Evolutionary conservation across 2,113 vertebrate species (phyloP).

Genomic region (Anarrhichthys ocellatus): DNA sequence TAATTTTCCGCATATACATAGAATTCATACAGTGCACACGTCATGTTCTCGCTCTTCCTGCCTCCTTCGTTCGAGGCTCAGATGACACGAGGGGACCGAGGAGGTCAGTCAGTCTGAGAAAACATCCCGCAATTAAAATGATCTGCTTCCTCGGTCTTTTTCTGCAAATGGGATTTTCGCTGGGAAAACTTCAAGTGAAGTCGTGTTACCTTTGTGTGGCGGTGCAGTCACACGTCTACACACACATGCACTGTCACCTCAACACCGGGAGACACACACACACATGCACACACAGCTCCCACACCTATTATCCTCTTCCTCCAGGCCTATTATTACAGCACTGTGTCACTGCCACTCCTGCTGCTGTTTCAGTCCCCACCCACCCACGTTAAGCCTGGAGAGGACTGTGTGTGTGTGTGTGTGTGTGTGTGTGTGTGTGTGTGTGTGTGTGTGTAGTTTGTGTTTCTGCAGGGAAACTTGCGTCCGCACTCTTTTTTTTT

Average conservation of each 20-base stretch:
- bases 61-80: background rate
- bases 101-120: conserved; percentile 23
- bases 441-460: background rate
- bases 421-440: conserved; percentile 27
- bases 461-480: conserved; percentile 20
- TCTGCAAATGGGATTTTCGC: conserved; percentile 44
- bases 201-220: conserved; percentile 12
- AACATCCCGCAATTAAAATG: conserved; percentile 46
- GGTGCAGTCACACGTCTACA: background rate
- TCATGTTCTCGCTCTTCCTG: background rate
- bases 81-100: background rate
- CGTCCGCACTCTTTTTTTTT: background rate
- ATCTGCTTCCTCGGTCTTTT: conserved; percentile 32
- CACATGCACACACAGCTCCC: conserved; percentile 13
- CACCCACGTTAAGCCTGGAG: conserved; percentile 44
- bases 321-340: conserved; percentile 47
- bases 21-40: background rate
- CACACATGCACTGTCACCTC: conserved; percentile 14
- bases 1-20: background rate
- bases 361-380: conserved; percentile 46
- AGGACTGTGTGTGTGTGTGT: conserved; percentile 8
- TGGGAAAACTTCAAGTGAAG: conserved; percentile 33
- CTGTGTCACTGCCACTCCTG: conserved; percentile 51
- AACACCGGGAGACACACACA: conserved; percentile 25
- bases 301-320: conserved; percentile 53